Evolutionary conservation across 2,888 invertebrate species (phyloP).

Genomic region (Lasioglossum oenotherae): DNA sequence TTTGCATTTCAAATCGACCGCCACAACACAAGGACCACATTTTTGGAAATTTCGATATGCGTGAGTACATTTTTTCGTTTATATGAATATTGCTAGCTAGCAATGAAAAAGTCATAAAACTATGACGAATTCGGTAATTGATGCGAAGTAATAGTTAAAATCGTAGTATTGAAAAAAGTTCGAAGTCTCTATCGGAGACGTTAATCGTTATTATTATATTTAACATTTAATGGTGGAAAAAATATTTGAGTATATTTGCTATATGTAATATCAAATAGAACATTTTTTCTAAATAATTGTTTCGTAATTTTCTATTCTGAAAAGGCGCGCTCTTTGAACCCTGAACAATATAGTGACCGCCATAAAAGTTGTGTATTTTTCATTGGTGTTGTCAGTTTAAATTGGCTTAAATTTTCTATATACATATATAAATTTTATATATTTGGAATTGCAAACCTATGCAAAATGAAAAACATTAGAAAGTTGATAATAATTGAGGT

Average conservation of each 20-base stretch:
- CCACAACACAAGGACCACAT: neutral
- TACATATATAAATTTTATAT: neutral
- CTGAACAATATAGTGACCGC: too few relatives aligned
- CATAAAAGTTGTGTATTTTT: neutral
- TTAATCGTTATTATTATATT: too few relatives aligned
- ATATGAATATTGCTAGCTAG: neutral
- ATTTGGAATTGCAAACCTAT: neutral
- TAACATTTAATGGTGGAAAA: too few relatives aligned
- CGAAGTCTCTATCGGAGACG: too few relatives aligned
- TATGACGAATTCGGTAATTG: too few relatives aligned
- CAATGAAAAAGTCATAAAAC: too few relatives aligned
- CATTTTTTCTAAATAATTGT: too few relatives aligned
- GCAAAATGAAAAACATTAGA: neutral
- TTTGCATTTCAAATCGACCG: neutral
- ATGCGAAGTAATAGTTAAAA: too few relatives aligned
- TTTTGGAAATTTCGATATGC: neutral
- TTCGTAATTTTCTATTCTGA: neutral
- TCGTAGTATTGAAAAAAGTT: too few relatives aligned
- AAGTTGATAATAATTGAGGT: conserved; percentile 7
- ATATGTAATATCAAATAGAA: too few relatives aligned
- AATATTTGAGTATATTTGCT: too few relatives aligned
- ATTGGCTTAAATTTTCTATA: neutral
- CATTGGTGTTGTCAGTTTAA: too few relatives aligned
- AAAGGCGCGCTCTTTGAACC: neutral
- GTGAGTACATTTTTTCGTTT: neutral